Evolutionary conservation across 2,888 invertebrate genomes (phyloP).

Genomic region (Polymixis flavicincta): DNA sequence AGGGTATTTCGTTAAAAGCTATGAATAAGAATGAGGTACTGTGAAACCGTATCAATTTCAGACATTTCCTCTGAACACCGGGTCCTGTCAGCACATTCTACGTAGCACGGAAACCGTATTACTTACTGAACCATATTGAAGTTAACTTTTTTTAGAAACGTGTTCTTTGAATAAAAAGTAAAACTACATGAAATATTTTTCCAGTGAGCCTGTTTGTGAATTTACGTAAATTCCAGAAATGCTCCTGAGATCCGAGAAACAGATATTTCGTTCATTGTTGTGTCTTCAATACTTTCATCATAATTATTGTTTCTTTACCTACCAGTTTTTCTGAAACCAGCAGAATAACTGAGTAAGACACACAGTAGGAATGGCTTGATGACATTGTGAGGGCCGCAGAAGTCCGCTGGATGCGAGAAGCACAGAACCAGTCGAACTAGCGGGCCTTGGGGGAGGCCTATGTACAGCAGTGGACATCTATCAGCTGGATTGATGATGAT

Average conservation of each 20-base stretch:
- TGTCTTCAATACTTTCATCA: background rate
- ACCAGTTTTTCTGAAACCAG: no score
- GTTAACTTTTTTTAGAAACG: slow-evolving; percentile 3
- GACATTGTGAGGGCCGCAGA: no score
- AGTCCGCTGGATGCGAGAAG: no score
- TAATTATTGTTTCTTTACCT: no score
- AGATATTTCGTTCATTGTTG: background rate
- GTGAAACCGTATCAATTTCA: slow-evolving; percentile 44
- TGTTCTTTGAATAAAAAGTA: slow-evolving; percentile 4
- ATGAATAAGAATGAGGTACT: slow-evolving; percentile 53
- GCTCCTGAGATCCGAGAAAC: no score
- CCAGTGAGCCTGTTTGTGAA: background rate
- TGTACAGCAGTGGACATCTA: no score
- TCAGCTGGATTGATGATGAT: no score
- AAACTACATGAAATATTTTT: background rate
- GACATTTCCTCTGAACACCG: slow-evolving; percentile 29
- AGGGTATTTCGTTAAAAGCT: slow-evolving; percentile 31
- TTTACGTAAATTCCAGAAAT: background rate
- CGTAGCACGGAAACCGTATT: background rate
- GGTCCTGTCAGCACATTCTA: slow-evolving; percentile 16
- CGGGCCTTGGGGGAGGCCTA: no score
- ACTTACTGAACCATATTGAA: slow-evolving; percentile 34
- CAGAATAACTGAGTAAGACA: no score
- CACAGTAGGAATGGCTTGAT: no score
- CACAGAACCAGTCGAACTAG: no score